These are phyloP conservation scores for Theocolax elegans DNA, from an alignment of 1,140 invertebrate genomes.

Conservation along the genomic window DNA sequence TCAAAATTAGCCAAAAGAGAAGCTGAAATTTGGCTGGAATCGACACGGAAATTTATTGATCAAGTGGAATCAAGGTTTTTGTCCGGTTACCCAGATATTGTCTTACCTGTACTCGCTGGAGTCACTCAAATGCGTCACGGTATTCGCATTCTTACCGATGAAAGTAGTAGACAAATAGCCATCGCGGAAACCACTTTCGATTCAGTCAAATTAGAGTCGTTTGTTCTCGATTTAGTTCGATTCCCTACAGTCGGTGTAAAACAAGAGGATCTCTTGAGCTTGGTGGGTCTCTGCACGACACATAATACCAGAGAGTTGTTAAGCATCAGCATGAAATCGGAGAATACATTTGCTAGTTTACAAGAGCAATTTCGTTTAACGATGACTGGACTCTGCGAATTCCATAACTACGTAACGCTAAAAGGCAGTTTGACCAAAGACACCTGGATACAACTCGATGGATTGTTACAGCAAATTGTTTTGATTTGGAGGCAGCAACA, in stretches of 20 bases:
- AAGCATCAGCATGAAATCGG: constrained; percentile 34
- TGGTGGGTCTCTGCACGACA: constrained; percentile 63
- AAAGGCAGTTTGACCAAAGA: constrained; percentile 64
- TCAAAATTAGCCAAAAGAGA: constrained; percentile 63
- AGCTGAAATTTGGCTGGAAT: constrained; percentile 70
- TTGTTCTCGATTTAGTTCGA: constrained; percentile 65
- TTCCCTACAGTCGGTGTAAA: constrained; percentile 63
- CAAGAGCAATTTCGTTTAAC: constrained; percentile 68
- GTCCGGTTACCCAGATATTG: constrained; percentile 75
- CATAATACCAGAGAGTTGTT: constrained; percentile 48
- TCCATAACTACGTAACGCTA: constrained; percentile 70
- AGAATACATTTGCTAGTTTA: constrained; percentile 40
- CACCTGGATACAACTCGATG: constrained; percentile 67
- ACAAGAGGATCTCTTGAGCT: constrained; percentile 58
- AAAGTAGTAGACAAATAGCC: constrained; percentile 56
- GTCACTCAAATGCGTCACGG: constrained; percentile 73
- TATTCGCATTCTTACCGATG: constrained; percentile 65
- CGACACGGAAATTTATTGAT: constrained; percentile 69
- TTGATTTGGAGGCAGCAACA: constrained; percentile 82
- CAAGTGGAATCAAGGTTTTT: constrained; percentile 69
- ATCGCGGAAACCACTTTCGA: constrained; percentile 38
- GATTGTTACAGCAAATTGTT: constrained; percentile 72
- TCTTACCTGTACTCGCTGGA: constrained; percentile 71
- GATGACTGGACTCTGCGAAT: constrained; percentile 75
- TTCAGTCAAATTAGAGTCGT: constrained; percentile 45